A percentile compares a stretch with the other conserved stretches of the same genome.
Conservation (phyloP, 2,113 vertebrate genomes). For the Astur gentilis region DNA sequence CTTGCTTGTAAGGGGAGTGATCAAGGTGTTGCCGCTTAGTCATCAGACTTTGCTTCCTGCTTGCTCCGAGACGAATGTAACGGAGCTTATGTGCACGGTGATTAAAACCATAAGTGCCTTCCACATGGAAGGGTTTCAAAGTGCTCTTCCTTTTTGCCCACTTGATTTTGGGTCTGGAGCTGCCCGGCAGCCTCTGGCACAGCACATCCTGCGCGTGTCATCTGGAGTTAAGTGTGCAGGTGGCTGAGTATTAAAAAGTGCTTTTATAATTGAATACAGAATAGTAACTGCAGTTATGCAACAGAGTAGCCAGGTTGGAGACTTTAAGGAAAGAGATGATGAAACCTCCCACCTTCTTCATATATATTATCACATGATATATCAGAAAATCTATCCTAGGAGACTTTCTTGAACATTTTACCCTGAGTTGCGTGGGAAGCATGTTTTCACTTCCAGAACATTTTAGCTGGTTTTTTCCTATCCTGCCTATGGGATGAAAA, state of each 20-base stretch:
- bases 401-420: not conserved
- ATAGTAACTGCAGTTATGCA: not conserved
- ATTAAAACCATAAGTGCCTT: not conserved
- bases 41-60: not conserved
- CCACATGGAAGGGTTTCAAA: not conserved
- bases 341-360: not conserved
- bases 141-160: not conserved
- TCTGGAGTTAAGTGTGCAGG: not conserved
- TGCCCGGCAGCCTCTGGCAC: not conserved
- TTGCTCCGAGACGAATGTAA: not conserved
- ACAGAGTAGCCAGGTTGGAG: not conserved
- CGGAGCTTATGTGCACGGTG: rapidly evolving
- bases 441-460: not conserved
- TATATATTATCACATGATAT: not conserved
- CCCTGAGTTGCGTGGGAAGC: not conserved
- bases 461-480: not conserved
- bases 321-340: not conserved
- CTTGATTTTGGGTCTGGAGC: not conserved
- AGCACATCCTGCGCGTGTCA: not conserved
- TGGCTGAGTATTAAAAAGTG: not conserved
- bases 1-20: not conserved
- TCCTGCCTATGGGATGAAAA: not conserved
- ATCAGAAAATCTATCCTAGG: not conserved
- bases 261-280: not conserved
- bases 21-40: not conserved